These are phyloP conservation scores for Oreochromis aureus DNA, from an alignment of 2,113 vertebrate species.

Conservation along the genomic window DNA sequence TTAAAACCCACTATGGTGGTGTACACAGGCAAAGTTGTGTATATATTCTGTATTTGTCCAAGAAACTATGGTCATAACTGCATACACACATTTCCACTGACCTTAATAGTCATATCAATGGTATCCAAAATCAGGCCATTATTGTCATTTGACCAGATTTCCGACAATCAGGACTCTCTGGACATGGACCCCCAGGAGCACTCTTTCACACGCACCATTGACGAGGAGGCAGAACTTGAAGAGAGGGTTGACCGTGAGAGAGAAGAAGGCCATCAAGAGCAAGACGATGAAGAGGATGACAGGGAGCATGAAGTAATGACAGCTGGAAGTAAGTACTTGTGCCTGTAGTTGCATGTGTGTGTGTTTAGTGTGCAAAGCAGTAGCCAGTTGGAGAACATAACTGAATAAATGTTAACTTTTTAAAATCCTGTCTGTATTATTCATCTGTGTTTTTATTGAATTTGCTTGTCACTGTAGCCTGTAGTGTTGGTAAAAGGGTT, in stretches of 20 bases:
- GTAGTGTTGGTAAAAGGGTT: background rate
- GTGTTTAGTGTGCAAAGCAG: background rate
- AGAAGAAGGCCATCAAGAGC: slow-evolving; percentile 88
- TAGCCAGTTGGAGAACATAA: background rate
- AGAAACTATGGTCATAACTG: background rate
- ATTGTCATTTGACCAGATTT: slow-evolving; percentile 68
- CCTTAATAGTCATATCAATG: accelerated
- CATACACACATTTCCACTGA: accelerated
- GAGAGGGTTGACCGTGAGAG: slow-evolving; percentile 88
- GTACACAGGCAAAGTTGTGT: background rate
- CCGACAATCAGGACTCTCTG: slow-evolving; percentile 89
- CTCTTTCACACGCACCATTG: slow-evolving; percentile 93
- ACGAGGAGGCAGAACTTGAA: slow-evolving; percentile 95
- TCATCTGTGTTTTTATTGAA: background rate
- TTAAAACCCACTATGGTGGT: background rate
- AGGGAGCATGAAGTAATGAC: slow-evolving; percentile 96
- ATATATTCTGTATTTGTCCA: background rate
- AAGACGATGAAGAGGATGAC: slow-evolving; percentile 93
- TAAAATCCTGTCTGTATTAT: background rate
- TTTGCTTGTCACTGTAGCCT: background rate
- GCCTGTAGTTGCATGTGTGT: background rate
- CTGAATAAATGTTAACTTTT: background rate
- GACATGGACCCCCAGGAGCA: slow-evolving; percentile 90
- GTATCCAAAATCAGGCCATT: background rate
- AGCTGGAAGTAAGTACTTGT: slow-evolving; percentile 86